A percentile compares a stretch with the other conserved stretches of the same genome.
phyloP scores from a whole-genome alignment of 2,113 vertebrate species.

The Tympanuchus pallidicinctus region DNA sequence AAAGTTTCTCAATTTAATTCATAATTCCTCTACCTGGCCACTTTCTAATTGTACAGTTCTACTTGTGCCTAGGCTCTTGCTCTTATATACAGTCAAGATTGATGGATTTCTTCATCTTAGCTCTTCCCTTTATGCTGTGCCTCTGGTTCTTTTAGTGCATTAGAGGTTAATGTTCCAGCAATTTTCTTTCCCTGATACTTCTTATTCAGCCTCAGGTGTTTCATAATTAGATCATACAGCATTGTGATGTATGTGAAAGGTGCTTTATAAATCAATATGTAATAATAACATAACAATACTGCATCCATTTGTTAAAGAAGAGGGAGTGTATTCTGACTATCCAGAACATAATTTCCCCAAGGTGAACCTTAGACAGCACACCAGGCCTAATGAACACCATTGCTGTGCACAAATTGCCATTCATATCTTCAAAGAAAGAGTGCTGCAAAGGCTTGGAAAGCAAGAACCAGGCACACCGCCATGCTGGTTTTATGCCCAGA shows the following conservation, averaged over 20 bases:
- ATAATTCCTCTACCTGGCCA: background rate
- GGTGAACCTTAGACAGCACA: conserved; percentile 17
- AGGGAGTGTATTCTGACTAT: background rate
- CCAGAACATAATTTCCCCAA: conserved; percentile 1
- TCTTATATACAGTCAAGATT: background rate
- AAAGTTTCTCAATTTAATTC: background rate
- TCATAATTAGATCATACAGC: conserved; percentile 37
- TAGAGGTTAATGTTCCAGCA: conserved; percentile 45
- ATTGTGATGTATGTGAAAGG: conserved; percentile 30
- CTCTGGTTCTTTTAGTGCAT: background rate
- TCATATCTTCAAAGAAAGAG: background rate
- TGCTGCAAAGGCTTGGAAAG: background rate
- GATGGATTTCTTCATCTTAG: conserved; percentile 21
- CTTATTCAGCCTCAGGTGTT: conserved; percentile 15
- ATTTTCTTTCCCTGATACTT: background rate
- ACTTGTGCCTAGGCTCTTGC: background rate
- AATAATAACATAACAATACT: conserved; percentile 22
- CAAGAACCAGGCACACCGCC: background rate
- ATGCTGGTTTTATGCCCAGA: background rate
- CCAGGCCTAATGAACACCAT: background rate
- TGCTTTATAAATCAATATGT: conserved; percentile 43
- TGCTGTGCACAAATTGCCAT: background rate
- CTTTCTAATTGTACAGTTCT: background rate
- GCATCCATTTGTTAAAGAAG: conserved; percentile 42
- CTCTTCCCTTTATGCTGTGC: background rate